Evolutionary conservation across 2,113 vertebrate genomes (phyloP), one percentile per base, ranked within the genome.

Genomic region (Baryphthengus martii): DNA sequence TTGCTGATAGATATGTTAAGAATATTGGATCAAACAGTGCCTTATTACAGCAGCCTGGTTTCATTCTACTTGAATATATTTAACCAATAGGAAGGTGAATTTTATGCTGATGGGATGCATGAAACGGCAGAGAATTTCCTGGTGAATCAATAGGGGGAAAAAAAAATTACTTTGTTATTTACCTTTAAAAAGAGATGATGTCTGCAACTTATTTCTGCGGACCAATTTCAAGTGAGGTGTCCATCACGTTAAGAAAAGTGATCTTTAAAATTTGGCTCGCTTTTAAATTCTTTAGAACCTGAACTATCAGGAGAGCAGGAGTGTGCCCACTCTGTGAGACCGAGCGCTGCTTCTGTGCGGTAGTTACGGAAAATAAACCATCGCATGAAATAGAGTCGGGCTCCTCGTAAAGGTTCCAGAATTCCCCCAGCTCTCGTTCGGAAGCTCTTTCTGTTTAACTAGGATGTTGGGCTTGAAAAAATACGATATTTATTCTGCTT

Each of bases 1-100:
- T 96, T 94, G 55, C 88, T 91, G 81, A 91, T 89, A 93, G 73
- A 53, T 86, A 73, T 12, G 33, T 84, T 93, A 85, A 77, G 85
- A 71, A 86, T 92, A 94, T 86, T 81, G 67, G 65, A 85, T 93
- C 88, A 88, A 96, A 94, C 65, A 93, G 55, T 86, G 45, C 75
- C 56, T 72, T 90, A 88, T 88, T 96, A 56, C 24, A 42, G 40
- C 21, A 1, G 29, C 74, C 75, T 58, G 58, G 8, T 91, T 90
- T 83, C 67, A 35, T 95, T 93, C 71, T 55, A 11, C 50, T 16
- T 67, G 62, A 77, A 74, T 88, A 29, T 90, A 72, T 90, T 94
- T 90, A 86, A 77, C 75, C 88, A 91, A 1, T 29, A 20, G 28
- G 65, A 78, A 78, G 47, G 65, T 4, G 2, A 52, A 28, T 92